A percentile compares a stretch with the other conserved stretches of the same genome.
These are phyloP conservation scores for Dasyornis broadbenti DNA, from an alignment of 2,113 vertebrate species.

Conservation along the genomic window DNA sequence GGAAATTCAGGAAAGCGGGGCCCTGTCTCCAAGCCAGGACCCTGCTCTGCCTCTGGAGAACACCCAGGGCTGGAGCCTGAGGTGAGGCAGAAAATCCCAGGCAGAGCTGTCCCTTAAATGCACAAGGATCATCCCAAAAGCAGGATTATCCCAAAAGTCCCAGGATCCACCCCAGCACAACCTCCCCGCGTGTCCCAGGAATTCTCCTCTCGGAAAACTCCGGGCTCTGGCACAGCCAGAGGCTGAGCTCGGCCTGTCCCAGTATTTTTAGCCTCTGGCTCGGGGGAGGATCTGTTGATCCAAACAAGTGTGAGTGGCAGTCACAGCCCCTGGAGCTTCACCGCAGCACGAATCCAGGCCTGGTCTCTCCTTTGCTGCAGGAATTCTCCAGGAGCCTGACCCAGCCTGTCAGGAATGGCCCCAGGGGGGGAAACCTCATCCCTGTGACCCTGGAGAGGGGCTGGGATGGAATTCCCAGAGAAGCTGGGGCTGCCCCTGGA, in stretches of 20 bases:
- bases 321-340: background rate
- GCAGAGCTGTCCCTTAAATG: accelerated
- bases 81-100: background rate
- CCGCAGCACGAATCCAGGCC: background rate
- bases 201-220: background rate
- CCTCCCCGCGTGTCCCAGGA: background rate
- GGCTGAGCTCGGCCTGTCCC: background rate
- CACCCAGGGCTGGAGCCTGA: background rate
- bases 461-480: background rate
- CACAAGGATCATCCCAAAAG: background rate
- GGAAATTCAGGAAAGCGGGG: background rate
- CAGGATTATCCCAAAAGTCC: background rate
- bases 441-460: background rate
- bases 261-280: background rate
- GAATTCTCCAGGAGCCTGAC: background rate
- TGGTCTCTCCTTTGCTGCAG: background rate
- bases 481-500: no score
- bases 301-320: background rate
- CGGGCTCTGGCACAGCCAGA: background rate
- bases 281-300: background rate
- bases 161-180: no score
- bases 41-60: background rate
- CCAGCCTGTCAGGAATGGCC: background rate
- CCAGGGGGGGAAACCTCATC: background rate
- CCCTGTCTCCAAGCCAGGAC: background rate